phyloP scores from a whole-genome alignment of 2,797 vertebrate genomes.

The Triplophysa yarkandensis region DNA sequence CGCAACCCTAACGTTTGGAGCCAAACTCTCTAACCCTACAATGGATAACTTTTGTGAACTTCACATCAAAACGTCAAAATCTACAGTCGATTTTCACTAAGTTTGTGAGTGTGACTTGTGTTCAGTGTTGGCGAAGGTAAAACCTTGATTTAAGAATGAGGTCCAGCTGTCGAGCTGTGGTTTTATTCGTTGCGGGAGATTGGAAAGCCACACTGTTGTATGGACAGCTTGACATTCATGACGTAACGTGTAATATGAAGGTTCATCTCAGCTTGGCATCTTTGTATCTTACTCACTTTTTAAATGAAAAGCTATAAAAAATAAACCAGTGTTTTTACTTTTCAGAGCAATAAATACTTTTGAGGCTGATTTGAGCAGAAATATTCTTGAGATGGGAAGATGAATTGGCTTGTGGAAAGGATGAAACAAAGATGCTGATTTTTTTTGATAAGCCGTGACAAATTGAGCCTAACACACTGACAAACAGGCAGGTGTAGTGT shows the following conservation, averaged over 20 bases:
- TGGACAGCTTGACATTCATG: slow-evolving; percentile 13
- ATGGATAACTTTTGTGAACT: neutral
- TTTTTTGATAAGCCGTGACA: slow-evolving; percentile 47
- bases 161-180: slow-evolving; percentile 34
- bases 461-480: slow-evolving; percentile 22
- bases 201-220: neutral
- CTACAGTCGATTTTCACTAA: neutral
- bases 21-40: too few relatives aligned
- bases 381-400: slow-evolving; percentile 12
- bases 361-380: slow-evolving; percentile 10
- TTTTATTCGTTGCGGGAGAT: neutral
- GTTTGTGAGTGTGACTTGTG: neutral
- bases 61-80: slow-evolving; percentile 7
- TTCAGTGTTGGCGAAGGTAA: neutral
- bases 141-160: slow-evolving; percentile 1
- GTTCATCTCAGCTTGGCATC: neutral
- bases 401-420: neutral
- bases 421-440: neutral
- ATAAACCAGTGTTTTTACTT: neutral
- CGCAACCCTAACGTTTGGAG: too few relatives aligned
- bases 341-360: slow-evolving; percentile 3
- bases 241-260: too few relatives aligned
- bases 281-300: neutral
- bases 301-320: neutral
- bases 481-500: slow-evolving; percentile 45